Conservation (phyloP, 2,888 invertebrate genomes). For the Azorinus chamasolen region DNA sequence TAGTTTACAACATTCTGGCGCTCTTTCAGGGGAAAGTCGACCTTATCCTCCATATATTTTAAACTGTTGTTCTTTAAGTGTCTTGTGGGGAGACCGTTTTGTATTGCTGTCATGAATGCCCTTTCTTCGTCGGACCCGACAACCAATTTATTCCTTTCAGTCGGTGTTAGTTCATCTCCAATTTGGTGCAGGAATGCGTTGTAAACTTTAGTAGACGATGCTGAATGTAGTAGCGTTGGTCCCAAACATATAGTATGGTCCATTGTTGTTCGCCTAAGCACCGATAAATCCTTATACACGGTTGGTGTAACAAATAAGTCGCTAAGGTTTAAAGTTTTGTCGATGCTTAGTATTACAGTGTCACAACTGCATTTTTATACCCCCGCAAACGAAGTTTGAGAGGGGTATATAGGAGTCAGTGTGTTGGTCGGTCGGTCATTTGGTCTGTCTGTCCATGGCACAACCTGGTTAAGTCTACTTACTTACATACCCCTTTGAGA, state of each 20-base stretch:
- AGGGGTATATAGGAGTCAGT: no score
- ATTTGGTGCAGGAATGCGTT: constrained; percentile 23
- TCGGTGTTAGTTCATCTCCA: constrained; percentile 13
- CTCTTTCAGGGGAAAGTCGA: no score
- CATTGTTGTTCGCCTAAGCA: background rate
- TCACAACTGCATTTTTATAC: constrained; percentile 37
- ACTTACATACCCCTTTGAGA: no score
- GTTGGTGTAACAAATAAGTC: constrained; percentile 45
- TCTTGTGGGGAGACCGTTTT: constrained; percentile 17
- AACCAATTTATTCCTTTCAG: constrained; percentile 5
- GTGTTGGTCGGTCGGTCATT: no score
- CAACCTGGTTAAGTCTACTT: no score
- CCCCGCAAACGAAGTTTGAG: no score
- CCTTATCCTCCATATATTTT: no score
- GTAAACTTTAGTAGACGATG: constrained; percentile 20
- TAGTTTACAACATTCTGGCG: constrained; percentile 23
- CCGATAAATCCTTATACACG: constrained; percentile 38
- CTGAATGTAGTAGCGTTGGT: constrained; percentile 20
- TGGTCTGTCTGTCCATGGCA: no score
- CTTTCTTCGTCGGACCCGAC: constrained; percentile 52
- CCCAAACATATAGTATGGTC: background rate
- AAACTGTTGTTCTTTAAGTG: no score
- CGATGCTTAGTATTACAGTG: constrained; percentile 42
- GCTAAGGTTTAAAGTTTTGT: constrained; percentile 47
- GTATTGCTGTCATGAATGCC: constrained; percentile 44